Percentiles rank a stretch among this genome's conserved stretches.
Conservation (phyloP, 2,113 vertebrate species). For the Spea bombifrons region DNA sequence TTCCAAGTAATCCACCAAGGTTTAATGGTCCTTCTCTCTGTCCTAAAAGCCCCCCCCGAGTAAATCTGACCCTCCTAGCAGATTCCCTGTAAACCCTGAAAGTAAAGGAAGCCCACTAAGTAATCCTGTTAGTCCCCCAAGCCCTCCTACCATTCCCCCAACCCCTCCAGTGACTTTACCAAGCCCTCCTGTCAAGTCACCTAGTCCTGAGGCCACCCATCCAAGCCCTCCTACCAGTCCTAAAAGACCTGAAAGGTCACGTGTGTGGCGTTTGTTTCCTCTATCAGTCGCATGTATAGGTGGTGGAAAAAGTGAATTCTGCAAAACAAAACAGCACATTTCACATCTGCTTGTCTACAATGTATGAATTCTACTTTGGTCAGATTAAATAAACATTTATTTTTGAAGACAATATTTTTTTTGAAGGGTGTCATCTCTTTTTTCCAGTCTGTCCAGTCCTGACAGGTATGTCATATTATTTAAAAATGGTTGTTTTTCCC, state of each 20-base stretch:
- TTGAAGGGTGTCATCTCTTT: no score
- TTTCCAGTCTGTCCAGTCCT: no score
- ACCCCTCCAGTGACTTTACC: neutral
- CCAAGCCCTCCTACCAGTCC: neutral
- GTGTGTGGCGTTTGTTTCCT: neutral
- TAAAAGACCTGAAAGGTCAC: neutral
- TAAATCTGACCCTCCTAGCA: no score
- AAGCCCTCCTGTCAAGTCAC: neutral
- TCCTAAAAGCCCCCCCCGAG: no score
- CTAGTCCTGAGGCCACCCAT: neutral
- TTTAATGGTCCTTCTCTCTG: neutral
- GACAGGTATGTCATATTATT: no score
- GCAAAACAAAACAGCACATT: no score
- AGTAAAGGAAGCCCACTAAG: neutral
- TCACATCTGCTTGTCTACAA: no score
- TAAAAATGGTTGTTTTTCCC: no score
- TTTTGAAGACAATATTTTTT: no score
- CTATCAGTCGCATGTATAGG: neutral
- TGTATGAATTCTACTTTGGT: no score
- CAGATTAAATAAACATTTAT: no score
- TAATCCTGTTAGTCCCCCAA: slow-evolving; percentile 1
- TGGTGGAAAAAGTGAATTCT: no score
- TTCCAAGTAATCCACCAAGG: neutral
- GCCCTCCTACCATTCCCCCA: neutral
- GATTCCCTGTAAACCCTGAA: neutral